Percentiles rank a stretch among this genome's conserved stretches.
Conservation (phyloP, 2,888 invertebrate species). For the Oegoconia quadripuncta region DNA sequence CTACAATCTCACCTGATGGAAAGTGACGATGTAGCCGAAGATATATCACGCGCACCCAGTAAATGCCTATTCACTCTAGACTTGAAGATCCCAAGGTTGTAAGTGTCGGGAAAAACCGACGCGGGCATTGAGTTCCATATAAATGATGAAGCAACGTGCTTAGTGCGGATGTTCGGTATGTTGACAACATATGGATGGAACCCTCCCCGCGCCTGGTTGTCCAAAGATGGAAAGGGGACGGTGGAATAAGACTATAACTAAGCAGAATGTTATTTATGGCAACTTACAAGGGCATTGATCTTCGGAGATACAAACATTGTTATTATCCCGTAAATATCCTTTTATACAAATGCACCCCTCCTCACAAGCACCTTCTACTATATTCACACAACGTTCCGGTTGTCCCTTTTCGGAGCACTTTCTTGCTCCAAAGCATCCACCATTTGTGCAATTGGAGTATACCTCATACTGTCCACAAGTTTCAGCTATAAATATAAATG, state of each 20-base stretch:
- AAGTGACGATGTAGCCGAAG: no score
- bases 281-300: slow-evolving; percentile 8
- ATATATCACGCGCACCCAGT: no score
- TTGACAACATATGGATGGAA: no score
- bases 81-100: no score
- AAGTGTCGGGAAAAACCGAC: no score
- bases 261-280: not conserved
- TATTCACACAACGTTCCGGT: not conserved
- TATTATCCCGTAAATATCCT: slow-evolving; percentile 10
- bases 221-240: not conserved
- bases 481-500: not conserved
- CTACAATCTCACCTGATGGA: no score
- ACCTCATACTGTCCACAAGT: not conserved
- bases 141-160: no score
- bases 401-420: slow-evolving; percentile 8
- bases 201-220: no score
- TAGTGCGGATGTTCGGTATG: no score
- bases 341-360: slow-evolving; percentile 17
- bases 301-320: slow-evolving; percentile 14
- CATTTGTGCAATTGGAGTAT: slow-evolving; percentile 5
- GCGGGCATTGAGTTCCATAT: no score
- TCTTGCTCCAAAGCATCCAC: slow-evolving; percentile 5
- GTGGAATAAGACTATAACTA: not conserved
- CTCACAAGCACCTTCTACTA: not conserved
- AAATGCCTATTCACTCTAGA: no score